Evolutionary conservation across 2,797 vertebrate species (phyloP), one percentile per base, ranked within the genome.

Genomic region (Silurus aristotelis): DNA sequence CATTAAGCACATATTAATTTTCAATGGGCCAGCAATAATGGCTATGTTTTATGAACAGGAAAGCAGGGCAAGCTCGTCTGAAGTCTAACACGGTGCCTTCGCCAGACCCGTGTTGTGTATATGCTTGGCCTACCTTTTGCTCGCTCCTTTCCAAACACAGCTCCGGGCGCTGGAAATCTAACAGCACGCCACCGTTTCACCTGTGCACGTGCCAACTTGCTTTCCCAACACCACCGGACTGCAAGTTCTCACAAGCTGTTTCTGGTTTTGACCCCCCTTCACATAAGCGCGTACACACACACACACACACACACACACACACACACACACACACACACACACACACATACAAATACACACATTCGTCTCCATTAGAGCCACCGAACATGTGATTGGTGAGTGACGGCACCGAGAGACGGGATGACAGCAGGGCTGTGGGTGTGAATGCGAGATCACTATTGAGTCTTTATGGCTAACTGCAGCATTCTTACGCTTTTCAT

Each of bases 1-100:
- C 93, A 93, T 94, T 93, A 92, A 94, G 92, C 91, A 93, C 90
- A 92, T 92, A 93, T 94, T 93, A 90, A 94, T 94, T 95, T 93
- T 94, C 91, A 92, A 93, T 93, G 91, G 92, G 93, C 83, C 86
- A 70, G 83, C 48, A 84, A 91, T 93, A 93, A 93, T 93, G 91
- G 92, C 87, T 88, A 89, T 90, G 90, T 93, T 91, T 91, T 77
- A 87, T 85, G 89, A 90, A 92, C 89, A 88, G 89, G 83, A 91
- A 91, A 70, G 75, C 88, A 83, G 84, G 89, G 85, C 82, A 86
- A 87, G 89, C 86, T 85, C 9, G n/a, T 6, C 22, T 80, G 79
- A 80, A 8, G 63, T 66, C 63, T 80, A 67, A 55, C 61, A 70
- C 64, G 76, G 84, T 73, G 60, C 70, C 79, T 46, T 68, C 31